Evolutionary conservation across 2,888 invertebrate genomes (phyloP).

Genomic region (Cosmia trapezina): DNA sequence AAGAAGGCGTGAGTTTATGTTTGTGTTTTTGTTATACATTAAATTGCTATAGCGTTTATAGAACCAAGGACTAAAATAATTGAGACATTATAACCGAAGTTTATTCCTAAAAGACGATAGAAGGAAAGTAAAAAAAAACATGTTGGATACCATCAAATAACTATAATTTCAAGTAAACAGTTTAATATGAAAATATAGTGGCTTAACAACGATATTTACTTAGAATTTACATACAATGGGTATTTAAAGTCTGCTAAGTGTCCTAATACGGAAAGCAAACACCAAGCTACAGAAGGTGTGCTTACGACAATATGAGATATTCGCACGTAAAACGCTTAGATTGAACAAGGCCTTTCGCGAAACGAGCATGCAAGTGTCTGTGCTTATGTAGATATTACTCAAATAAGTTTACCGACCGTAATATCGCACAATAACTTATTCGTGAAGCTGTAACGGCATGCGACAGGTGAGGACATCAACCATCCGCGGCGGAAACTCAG

Average conservation of each 20-base stretch:
- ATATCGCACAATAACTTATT: constrained; percentile 68
- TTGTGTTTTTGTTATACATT: neutral
- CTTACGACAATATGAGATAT: constrained; percentile 13
- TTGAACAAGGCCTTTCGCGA: neutral
- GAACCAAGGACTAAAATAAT: neutral
- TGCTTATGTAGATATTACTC: constrained; percentile 22
- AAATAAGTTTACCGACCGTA: constrained; percentile 29
- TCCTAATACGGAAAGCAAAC: constrained; percentile 41
- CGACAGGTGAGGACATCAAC: constrained; percentile 82
- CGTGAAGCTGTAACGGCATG: constrained; percentile 77
- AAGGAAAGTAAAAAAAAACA: neutral
- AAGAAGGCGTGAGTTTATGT: too few species aligned
- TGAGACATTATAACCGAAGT: neutral
- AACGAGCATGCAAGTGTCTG: constrained; percentile 12
- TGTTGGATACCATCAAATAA: constrained; percentile 13
- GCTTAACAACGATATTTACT: constrained; percentile 28
- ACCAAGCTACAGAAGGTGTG: constrained; percentile 9
- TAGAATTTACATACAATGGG: constrained; percentile 35
- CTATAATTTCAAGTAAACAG: constrained; percentile 12
- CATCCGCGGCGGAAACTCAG: constrained; percentile 74
- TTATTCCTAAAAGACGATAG: neutral
- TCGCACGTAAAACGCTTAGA: constrained; percentile 3
- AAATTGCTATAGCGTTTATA: neutral
- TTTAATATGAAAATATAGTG: constrained; percentile 21
- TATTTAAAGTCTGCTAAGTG: constrained; percentile 40